Evolutionary conservation across 2,888 invertebrate genomes (phyloP).

Genomic region (Archaeoteleia sp.): DNA sequence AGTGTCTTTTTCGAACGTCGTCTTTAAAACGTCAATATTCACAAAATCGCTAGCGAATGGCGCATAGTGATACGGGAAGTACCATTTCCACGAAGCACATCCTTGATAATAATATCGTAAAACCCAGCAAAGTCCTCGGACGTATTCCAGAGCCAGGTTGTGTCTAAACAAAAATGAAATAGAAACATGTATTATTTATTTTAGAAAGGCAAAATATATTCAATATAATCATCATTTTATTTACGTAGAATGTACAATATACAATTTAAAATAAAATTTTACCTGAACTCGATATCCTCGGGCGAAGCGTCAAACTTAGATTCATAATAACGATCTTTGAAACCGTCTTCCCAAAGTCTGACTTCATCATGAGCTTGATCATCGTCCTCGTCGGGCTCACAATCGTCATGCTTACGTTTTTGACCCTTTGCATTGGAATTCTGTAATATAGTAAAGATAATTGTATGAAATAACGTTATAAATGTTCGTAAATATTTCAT

Average conservation of each 20-base stretch:
- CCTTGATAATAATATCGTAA: conserved; percentile 99
- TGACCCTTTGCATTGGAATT: conserved; percentile 69
- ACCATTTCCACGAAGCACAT: conserved; percentile 99
- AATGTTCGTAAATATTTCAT: no score
- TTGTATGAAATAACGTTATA: no score
- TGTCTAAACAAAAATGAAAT: conserved; percentile 76
- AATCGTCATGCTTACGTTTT: conserved; percentile 76
- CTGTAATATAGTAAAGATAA: conserved; percentile 46
- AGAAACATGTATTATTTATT: background rate
- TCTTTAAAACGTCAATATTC: conserved; percentile 89
- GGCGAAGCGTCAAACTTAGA: conserved; percentile 90
- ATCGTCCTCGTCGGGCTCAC: conserved; percentile 78
- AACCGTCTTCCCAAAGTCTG: conserved; percentile 95
- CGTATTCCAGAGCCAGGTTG: conserved; percentile 95
- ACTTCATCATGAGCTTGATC: conserved; percentile 92
- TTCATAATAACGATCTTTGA: conserved; percentile 98
- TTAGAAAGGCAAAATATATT: background rate
- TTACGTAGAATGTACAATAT: no score
- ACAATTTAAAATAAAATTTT: no score
- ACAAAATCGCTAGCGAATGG: conserved; percentile 99
- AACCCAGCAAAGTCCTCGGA: conserved; percentile 98
- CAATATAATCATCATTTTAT: no score
- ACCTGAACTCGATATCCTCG: conserved; percentile 89
- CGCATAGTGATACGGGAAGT: conserved; percentile 99
- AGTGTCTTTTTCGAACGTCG: conserved; percentile 91